Percentiles rank a stretch among this genome's conserved stretches.
These are phyloP conservation scores for Gallinago jamesoni DNA, from an alignment of 2,113 vertebrate genomes.

Conservation along the genomic window DNA sequence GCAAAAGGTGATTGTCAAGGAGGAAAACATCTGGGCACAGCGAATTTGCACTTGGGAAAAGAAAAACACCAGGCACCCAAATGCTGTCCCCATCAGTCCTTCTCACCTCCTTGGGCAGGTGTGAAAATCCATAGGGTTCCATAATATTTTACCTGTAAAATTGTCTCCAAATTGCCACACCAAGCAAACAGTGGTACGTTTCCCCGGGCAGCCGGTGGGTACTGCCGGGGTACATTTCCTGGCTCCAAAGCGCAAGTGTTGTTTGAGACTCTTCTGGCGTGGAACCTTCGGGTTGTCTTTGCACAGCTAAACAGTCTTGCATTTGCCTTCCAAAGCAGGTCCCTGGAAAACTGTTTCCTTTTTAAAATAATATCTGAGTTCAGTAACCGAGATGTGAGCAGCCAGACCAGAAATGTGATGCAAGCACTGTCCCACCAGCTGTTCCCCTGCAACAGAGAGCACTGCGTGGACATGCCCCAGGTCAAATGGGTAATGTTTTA, in stretches of 20 bases:
- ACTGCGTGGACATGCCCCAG: not conserved
- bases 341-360: not conserved
- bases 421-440: not conserved
- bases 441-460: not conserved
- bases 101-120: not conserved
- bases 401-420: not conserved
- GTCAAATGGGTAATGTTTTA: not conserved
- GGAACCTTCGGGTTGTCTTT: not conserved
- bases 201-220: not conserved
- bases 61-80: not conserved
- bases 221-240: rapidly evolving
- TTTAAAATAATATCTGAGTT: not conserved
- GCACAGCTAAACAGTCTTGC: not conserved
- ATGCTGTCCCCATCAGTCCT: not conserved
- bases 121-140: not conserved
- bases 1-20: not conserved
- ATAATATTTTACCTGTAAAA: not conserved
- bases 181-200: rapidly evolving
- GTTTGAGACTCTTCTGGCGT: rapidly evolving
- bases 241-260: rapidly evolving
- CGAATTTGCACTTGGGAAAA: not conserved
- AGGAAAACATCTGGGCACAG: not conserved
- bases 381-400: not conserved
- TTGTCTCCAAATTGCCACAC: not conserved
- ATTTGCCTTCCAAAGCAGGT: not conserved